Percentiles rank a stretch among this genome's conserved stretches.
Evolutionary conservation across 2,888 invertebrate genomes (phyloP).

Genomic region (Hirtodrosophila cameraria): DNA sequence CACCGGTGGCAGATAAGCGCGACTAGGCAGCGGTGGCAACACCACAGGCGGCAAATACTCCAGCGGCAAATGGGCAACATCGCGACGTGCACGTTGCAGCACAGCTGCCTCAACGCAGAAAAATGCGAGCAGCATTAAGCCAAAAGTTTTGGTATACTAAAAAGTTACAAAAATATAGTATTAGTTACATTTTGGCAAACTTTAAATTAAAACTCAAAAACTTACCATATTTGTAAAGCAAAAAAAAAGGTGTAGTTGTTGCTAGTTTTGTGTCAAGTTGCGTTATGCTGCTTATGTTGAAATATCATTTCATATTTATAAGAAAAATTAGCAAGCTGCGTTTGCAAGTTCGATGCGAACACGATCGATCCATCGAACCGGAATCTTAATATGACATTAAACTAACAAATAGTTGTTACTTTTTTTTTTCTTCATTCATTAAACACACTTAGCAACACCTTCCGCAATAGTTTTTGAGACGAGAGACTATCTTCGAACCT

Average conservation of each 20-base stretch:
- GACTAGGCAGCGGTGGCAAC: constrained; percentile 72
- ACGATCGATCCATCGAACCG: constrained; percentile 39
- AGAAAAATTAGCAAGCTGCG: constrained; percentile 75
- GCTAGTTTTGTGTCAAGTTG: constrained; percentile 37
- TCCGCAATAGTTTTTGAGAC: constrained; percentile 18
- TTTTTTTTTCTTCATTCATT: constrained; percentile 21
- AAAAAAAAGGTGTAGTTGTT: constrained; percentile 12
- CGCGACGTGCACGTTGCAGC: constrained; percentile 67
- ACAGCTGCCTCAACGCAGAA: constrained; percentile 24
- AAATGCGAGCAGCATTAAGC: constrained; percentile 13
- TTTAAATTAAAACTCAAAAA: background rate
- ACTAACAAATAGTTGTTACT: too few relatives aligned
- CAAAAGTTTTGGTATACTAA: constrained; percentile 14
- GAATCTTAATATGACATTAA: constrained; percentile 41
- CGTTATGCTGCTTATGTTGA: constrained; percentile 64
- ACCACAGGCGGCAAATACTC: constrained; percentile 74
- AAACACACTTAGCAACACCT: constrained; percentile 48
- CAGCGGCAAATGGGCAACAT: constrained; percentile 76
- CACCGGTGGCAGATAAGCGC: constrained; percentile 77
- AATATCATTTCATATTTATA: constrained; percentile 75
- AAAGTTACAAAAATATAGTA: constrained; percentile 20
- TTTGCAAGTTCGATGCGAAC: constrained; percentile 56
- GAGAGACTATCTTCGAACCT: constrained; percentile 48
- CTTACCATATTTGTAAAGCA: constrained; percentile 59
- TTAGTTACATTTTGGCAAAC: too few relatives aligned